A percentile compares a stretch with the other conserved stretches of the same genome.
Conservation (phyloP, 2,797 vertebrate genomes). For the Furcifer pardalis region DNA sequence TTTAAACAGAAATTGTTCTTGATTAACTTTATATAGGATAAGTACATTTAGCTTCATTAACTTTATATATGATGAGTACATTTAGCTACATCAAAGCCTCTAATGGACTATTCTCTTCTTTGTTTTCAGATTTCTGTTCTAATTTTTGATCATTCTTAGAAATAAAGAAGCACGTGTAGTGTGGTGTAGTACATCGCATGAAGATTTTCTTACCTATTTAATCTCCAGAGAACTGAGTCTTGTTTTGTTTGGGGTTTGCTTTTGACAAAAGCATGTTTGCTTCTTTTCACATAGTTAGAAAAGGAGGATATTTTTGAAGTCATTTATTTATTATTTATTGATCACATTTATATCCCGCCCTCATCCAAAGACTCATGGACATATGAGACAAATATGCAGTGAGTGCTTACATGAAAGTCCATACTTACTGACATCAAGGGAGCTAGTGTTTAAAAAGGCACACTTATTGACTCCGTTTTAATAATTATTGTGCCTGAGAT, state of each 20-base stretch:
- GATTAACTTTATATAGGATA: not conserved
- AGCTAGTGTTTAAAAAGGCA: slow-evolving; percentile 38
- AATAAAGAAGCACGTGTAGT: not conserved
- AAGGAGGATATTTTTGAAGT: slow-evolving; percentile 24
- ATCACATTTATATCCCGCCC: too few species aligned
- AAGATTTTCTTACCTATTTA: not conserved
- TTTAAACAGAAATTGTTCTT: not conserved
- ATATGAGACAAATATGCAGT: not conserved
- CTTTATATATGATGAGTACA: not conserved
- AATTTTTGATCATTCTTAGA: not conserved
- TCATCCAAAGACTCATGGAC: too few species aligned
- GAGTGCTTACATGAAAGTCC: slow-evolving; percentile 5
- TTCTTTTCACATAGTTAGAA: not conserved
- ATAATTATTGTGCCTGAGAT: not conserved
- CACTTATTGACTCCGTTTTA: slow-evolving; percentile 26
- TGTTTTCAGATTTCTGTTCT: not conserved
- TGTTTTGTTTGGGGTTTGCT: too few species aligned
- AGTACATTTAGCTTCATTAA: not conserved
- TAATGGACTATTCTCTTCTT: not conserved
- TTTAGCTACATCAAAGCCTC: not conserved
- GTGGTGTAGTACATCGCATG: not conserved
- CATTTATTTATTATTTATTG: too few species aligned
- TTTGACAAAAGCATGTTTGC: not conserved
- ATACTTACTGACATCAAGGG: slow-evolving; percentile 12
- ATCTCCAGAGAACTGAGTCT: not conserved